Percentiles rank a stretch among this genome's conserved stretches.
phyloP scores from a whole-genome alignment of 2,797 vertebrate genomes.

The Australoheros facetus region DNA sequence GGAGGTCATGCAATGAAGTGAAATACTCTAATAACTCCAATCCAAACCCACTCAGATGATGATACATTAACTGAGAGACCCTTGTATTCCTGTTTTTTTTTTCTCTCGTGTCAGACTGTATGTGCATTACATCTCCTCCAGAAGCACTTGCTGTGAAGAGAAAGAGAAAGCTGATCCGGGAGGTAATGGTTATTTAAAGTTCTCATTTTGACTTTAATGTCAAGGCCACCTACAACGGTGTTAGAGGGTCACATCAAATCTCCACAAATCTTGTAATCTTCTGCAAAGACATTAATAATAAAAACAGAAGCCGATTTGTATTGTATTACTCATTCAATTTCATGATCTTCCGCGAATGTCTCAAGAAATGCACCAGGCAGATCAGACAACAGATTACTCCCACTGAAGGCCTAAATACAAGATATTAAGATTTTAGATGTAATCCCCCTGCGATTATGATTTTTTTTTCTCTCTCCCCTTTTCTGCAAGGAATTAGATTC shows the following conservation, averaged over 20 bases:
- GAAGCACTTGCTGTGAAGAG: constrained; percentile 50
- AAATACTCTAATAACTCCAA: constrained; percentile 97
- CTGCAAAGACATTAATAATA: constrained; percentile 80
- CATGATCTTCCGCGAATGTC: constrained; percentile 83
- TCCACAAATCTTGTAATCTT: constrained; percentile 87
- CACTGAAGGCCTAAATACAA: constrained; percentile 81
- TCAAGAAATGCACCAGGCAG: constrained; percentile 75
- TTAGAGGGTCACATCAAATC: constrained; percentile 73
- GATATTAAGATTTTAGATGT: constrained; percentile 91
- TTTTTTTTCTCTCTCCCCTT: constrained; percentile 50
- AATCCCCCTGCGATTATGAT: constrained; percentile 87
- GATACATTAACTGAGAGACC: constrained; percentile 94
- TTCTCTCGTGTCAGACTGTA: constrained; percentile 48
- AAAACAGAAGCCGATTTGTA: constrained; percentile 85
- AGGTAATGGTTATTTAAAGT: constrained; percentile 76
- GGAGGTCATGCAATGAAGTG: constrained; percentile 92
- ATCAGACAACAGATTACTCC: constrained; percentile 84
- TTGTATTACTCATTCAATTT: constrained; percentile 86
- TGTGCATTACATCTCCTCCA: constrained; percentile 62
- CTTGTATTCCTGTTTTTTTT: constrained; percentile 82
- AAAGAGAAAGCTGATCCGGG: constrained; percentile 54
- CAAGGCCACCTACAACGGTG: constrained; percentile 52
- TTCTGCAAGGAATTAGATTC: constrained; percentile 86
- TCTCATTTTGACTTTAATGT: constrained; percentile 77
- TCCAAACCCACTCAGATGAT: constrained; percentile 92